These are phyloP conservation scores for Zosterops hypoxanthus DNA, from an alignment of 2,113 vertebrate genomes.

Conservation along the genomic window DNA sequence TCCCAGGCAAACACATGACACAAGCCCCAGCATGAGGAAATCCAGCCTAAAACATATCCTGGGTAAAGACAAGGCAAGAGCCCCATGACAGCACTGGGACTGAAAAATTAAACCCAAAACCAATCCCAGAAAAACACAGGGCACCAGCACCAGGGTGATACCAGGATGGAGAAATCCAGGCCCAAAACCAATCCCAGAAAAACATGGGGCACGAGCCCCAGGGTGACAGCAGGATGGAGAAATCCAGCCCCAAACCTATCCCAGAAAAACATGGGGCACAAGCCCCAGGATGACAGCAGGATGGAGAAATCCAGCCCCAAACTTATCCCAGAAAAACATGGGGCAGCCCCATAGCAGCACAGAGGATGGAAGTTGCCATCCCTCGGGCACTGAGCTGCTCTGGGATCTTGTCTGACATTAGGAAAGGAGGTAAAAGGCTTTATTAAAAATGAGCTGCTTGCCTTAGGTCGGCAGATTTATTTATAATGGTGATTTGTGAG, in stretches of 20 bases:
- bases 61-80: neutral
- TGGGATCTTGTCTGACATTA: accelerated
- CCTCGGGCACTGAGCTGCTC: neutral
- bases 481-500: neutral
- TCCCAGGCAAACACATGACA: too few relatives aligned
- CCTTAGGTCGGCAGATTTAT: neutral
- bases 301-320: neutral
- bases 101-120: neutral
- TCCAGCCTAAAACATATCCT: neutral
- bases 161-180: neutral
- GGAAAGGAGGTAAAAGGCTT: constrained; percentile 62
- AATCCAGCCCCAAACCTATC: neutral
- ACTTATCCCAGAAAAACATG: accelerated
- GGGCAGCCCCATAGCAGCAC: neutral
- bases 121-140: neutral
- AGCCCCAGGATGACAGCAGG: neutral
- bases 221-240: neutral
- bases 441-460: neutral
- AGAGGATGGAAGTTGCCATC: neutral
- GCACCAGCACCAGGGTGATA: neutral
- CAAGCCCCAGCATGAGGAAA: neutral
- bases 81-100: too few relatives aligned
- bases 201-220: neutral
- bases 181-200: accelerated
- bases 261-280: accelerated